phyloP scores from a whole-genome alignment of 2,113 vertebrate genomes.

The Oreochromis spilurus region DNA sequence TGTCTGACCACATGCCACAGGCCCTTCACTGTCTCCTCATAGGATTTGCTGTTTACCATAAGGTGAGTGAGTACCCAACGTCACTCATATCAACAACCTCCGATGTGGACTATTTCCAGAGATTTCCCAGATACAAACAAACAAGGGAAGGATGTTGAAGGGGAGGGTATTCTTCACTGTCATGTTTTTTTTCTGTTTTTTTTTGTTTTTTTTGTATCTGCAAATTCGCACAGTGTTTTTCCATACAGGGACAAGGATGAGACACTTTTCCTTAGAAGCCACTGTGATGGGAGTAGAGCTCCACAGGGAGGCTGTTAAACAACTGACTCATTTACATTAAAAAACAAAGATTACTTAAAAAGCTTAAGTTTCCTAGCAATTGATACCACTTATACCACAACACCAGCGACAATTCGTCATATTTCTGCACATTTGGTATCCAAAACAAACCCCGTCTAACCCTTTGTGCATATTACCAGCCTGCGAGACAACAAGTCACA shows the following conservation, averaged over 20 bases:
- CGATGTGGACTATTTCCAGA: constrained; percentile 40
- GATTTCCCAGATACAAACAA: constrained; percentile 54
- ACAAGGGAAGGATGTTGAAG: constrained; percentile 70
- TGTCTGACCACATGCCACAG: not conserved
- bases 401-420: accelerated
- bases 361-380: not conserved
- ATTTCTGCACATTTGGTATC: not conserved
- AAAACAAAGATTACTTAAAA: not conserved
- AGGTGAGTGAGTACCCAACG: not conserved
- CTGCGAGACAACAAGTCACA: not conserved
- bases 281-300: not conserved
- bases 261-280: not conserved
- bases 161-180: not conserved
- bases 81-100: constrained; percentile 11
- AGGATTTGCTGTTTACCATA: constrained; percentile 33
- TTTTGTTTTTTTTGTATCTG: not conserved
- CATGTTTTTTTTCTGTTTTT: not conserved
- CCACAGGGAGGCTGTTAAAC: not conserved
- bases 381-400: not conserved
- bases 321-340: not conserved
- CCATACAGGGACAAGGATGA: not conserved
- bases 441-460: not conserved
- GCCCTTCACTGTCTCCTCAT: not conserved
- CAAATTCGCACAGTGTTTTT: constrained; percentile 28
- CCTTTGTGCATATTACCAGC: not conserved